Base-by-base conservation (phyloP, 2,113 vertebrate genomes). In the Fregata magnificens region DNA sequence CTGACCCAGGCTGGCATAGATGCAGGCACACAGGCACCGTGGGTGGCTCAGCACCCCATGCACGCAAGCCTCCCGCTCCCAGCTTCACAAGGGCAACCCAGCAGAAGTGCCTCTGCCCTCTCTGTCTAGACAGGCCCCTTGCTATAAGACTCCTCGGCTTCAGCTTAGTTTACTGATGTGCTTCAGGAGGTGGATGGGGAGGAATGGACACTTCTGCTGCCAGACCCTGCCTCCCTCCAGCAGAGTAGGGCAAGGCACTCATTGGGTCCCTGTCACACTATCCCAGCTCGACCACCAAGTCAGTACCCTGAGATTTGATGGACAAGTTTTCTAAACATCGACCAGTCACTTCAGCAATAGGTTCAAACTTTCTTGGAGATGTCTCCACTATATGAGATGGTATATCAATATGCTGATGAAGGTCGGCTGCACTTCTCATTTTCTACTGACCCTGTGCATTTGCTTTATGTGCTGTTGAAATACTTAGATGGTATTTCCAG, bases 391-490 rank as follows among this genome's bases (percentile, higher is more conserved):
- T 34, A 49, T 44, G 47, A 82, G 38, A 65, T 40, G 7, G 31
- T 55, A 10, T 42, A 62, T 61, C 50, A 42, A 65, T 59, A 82
- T 6, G 32, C 19, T 44, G 63, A 38, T 58, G 69, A 55, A 72
- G 25, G 26, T 84, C 71, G 74, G 36, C 49, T 91, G 47, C 26
- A 63, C 81, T 96, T 90, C 63, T 67, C 42, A 21, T 92, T 90
- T 76, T 56, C 79, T 88, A n/a, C 47, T 65, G 49, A 22, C 13
- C 15, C 17, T 82, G 21, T 72, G 42, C 11, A 25, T 83, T 84
- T 85, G 62, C n/a, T 73, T 82, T 91, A 80, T 63, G 52, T 82
- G 65, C 34, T 90, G 50, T 72, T 91, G 86, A 93, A 94, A 84
- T 65, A 24, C 8, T 79, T 72, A 56, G 45, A 89, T 93, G 63